Evolutionary conservation across 53 echinoderm and acorn worm genomes (phyloP), one percentile per base, ranked within the genome.

Genomic region (Zoroaster sp.): DNA sequence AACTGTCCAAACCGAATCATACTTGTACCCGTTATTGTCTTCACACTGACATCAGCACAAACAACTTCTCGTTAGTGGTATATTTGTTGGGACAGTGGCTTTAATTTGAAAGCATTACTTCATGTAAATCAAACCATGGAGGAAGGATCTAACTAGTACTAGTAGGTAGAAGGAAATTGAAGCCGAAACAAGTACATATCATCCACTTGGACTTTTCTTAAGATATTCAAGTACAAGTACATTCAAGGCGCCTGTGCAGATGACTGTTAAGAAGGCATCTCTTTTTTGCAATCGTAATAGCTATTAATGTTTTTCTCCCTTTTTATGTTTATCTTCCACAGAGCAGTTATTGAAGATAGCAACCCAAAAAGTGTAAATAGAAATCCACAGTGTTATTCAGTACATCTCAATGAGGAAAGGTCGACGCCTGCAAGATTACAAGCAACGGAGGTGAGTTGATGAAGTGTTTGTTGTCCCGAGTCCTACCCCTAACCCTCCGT

Each of bases 371-470:
- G 81, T 82, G 90, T 89, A 80, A 80, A 89, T 89, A 89, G 90
- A 89, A 80, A 73, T 89, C 69, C 89, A 79, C 89, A 78, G 71
- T 89, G 89, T 89, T 89, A 89, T 89, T 89, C 90, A 89, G 90
- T 89, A 81, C 82, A 81, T 81, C 90, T 82, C 40, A 81, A 82
- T 59, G 90, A 89, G 40, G 82, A 73, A 37, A 81, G 90, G 73
- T 53, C 90, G 67, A 85, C 93, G 78, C 79, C 90, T 21, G 90
- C 80, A 53, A 76, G 88, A 85, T 82, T 92, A 88, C 91, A 89
- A 44, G 93, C 91, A 12, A 92, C 96, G 88, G 96, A 96, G 96
- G 96, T 95, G 79, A 91, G 89, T 87, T 72, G 52, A 52, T 9
- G 17, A 31, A 63, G 40, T 55, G 40, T 63, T 79, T 79, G 59